Evolutionary conservation across 2,113 vertebrate genomes (phyloP).

Genomic region (Cephalopterus ornatus): DNA sequence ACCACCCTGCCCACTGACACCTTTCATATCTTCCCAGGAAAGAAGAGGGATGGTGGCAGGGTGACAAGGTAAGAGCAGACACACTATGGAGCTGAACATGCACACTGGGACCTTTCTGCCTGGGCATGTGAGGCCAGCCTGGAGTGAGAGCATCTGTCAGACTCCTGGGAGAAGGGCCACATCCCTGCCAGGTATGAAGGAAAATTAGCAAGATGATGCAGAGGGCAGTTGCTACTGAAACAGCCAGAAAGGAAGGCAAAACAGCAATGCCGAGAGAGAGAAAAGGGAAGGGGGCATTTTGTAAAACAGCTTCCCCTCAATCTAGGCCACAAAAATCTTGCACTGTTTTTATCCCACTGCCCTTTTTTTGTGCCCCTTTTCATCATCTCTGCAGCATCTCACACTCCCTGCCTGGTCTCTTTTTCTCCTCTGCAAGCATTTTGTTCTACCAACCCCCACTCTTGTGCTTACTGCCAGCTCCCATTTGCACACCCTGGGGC

Average conservation of each 20-base stretch:
- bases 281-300: neutral
- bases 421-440: neutral
- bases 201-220: neutral
- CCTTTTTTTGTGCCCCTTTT: neutral
- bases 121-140: accelerated
- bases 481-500: accelerated
- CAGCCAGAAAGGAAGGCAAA: neutral
- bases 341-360: neutral
- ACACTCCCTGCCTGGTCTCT: neutral
- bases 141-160: neutral
- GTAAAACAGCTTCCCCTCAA: neutral
- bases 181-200: neutral
- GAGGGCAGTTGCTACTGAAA: neutral
- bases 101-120: neutral
- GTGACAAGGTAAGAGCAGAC: neutral
- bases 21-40: neutral
- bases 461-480: neutral
- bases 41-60: neutral
- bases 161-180: neutral
- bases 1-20: neutral
- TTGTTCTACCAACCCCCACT: neutral
- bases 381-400: neutral
- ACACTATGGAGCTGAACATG: accelerated
- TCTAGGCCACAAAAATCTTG: neutral
- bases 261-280: neutral